Evolutionary conservation across 2,888 invertebrate genomes (phyloP), one percentile per base, ranked within the genome.

Genomic region (Atethmia centrago): DNA sequence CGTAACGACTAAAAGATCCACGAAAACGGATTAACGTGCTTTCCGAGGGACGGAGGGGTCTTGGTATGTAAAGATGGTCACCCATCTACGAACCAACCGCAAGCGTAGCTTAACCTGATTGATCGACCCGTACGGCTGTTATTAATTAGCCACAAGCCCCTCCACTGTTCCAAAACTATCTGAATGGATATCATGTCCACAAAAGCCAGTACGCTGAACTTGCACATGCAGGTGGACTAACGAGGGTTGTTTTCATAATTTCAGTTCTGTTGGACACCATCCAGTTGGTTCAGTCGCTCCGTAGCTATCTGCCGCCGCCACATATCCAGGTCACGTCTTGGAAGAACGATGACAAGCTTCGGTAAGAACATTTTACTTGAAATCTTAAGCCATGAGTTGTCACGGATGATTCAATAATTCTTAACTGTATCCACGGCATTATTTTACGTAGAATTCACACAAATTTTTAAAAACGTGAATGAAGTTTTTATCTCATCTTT

Each of bases 301-400:
- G 98, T 70, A 98, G 98, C 92, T 98, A 98, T 90, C 94, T 98
- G 91, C 98, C 98, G 75, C 98, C 98, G 45, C 98, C 98, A 10
- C 98, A 98, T 92, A 98, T 98, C 90, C 98, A 98, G 89, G 98
- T 98, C 71, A 98, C 98, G 82, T 98, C 98, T 77, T 98, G 98
- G 98, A 98, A 98, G 94, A 98, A 98, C 91, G 98, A 98, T 93
- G 98, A 98, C 91, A 96, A 96, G 82, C 88, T 96, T 47, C 96
- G 96, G 96, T 96, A 85, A 91, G 85, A 59, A 68, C 21, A 45
- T 53, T 64, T 40, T 4, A 31, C 1, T 47, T 45, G 0, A 12
- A 28, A 3, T 31, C 16, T 21, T n/a, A 21, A 69, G 10, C 16
- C 21, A 3, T 21, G 5, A 1, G 14, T 68, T 9, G 14, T 14